A percentile compares a stretch with the other conserved stretches of the same genome.
phyloP scores from a whole-genome alignment of 2,797 vertebrate genomes.

The Crax fasciolata region DNA sequence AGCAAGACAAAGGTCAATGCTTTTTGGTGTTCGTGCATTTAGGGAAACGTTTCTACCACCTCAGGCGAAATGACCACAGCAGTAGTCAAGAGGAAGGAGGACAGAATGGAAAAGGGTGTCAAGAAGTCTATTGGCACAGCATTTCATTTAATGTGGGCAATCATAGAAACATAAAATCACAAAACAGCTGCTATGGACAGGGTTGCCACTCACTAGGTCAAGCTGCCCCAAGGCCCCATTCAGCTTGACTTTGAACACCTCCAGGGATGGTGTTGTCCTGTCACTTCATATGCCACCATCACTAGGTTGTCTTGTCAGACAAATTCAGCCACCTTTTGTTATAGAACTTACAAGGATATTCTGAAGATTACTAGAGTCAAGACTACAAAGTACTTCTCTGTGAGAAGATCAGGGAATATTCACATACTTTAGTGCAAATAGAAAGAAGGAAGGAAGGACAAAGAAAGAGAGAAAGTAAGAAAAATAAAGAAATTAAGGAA shows the following conservation, averaged over 20 bases:
- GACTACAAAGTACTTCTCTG: background rate
- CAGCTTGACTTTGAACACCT: too few relatives aligned
- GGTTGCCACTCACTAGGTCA: too few relatives aligned
- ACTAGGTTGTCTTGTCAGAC: background rate
- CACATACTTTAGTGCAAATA: background rate
- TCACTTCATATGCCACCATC: background rate
- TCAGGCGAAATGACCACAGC: background rate
- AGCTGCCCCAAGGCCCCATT: too few relatives aligned
- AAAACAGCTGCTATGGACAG: too few relatives aligned
- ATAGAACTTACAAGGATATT: background rate
- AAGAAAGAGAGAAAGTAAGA: background rate
- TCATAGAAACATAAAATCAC: background rate
- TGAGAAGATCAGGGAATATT: background rate
- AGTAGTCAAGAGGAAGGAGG: background rate
- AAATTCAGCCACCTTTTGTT: background rate
- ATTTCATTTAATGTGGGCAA: background rate
- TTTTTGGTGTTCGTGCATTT: background rate
- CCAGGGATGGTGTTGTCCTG: background rate
- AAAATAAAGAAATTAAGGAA: too few relatives aligned
- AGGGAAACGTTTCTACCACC: background rate
- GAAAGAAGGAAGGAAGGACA: background rate
- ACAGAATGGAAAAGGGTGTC: background rate
- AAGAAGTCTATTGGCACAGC: rapidly evolving
- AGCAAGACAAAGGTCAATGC: background rate
- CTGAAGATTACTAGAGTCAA: background rate